A percentile compares a stretch with the other conserved stretches of the same genome.
Evolutionary conservation across 2,797 vertebrate genomes (phyloP).

Genomic region (Tapera naevia): DNA sequence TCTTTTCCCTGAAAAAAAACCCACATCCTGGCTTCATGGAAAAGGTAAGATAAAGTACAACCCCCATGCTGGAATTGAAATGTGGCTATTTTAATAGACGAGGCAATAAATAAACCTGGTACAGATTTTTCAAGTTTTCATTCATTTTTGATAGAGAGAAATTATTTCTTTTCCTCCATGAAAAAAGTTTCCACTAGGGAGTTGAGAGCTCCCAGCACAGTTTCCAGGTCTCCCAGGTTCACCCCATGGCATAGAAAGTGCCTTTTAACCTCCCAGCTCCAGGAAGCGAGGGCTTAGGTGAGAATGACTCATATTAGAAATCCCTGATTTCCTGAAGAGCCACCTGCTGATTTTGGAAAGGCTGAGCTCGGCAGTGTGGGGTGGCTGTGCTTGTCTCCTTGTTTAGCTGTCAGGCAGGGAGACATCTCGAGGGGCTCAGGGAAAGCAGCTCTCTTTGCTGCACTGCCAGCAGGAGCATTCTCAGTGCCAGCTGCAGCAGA

Average conservation of each 20-base stretch:
- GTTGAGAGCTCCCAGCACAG: neutral
- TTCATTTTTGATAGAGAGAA: slow-evolving; percentile 50
- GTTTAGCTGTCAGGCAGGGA: neutral
- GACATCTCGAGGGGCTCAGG: neutral
- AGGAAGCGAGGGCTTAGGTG: neutral
- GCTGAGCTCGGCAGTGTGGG: rapidly evolving
- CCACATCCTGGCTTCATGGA: neutral
- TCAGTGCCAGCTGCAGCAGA: rapidly evolving
- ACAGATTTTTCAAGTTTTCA: slow-evolving; percentile 42
- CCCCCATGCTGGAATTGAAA: slow-evolving; percentile 11
- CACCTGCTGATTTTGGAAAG: neutral
- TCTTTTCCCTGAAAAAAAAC: neutral
- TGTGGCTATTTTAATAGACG: slow-evolving; percentile 35
- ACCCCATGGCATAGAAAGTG: neutral
- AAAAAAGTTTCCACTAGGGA: neutral
- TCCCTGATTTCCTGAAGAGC: neutral
- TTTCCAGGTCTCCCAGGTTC: neutral
- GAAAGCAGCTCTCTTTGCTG: neutral
- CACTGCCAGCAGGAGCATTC: neutral
- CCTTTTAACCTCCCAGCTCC: neutral
- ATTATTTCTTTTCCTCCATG: slow-evolving; percentile 7
- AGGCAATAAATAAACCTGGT: slow-evolving; percentile 47
- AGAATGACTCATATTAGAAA: neutral
- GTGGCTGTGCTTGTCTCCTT: neutral
- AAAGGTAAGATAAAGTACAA: slow-evolving; percentile 9